Conservation (phyloP, 2,113 vertebrate species). For the Prietella phreatophila region DNA sequence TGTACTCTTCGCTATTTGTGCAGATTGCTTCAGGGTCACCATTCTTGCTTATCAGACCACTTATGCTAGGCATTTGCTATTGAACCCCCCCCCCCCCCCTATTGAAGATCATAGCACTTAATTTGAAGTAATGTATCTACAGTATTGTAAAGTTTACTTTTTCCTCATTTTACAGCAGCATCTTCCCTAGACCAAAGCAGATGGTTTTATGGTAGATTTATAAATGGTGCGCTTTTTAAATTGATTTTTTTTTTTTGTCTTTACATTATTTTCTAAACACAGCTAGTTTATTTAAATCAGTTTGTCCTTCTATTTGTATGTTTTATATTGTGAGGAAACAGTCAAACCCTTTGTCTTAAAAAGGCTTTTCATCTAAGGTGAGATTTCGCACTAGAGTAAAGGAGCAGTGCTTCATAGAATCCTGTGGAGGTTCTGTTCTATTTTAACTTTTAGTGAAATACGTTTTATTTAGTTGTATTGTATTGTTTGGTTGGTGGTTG, state of each 20-base stretch:
- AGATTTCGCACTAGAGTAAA: conserved; percentile 8
- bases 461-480: not conserved
- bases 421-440: not conserved
- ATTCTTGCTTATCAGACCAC: not conserved
- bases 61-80: not conserved
- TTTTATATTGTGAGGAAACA: conserved; percentile 2
- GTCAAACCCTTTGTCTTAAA: conserved; percentile 22
- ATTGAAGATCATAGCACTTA: conserved; percentile 25
- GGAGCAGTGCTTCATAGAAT: conserved; percentile 15
- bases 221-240: not conserved
- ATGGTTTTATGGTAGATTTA: not conserved
- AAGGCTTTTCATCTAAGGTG: not conserved
- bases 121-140: not conserved
- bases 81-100: not conserved
- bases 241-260: not conserved
- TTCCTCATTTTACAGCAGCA: not conserved
- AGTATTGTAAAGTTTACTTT: not conserved
- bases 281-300: not conserved
- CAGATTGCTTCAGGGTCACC: not conserved
- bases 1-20: not conserved
- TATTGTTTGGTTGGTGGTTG: not conserved
- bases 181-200: not conserved
- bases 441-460: not conserved
- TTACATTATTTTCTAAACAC: not conserved
- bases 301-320: not conserved